These are phyloP conservation scores for Murina feae DNA, from an alignment of 2,113 vertebrate genomes.

Conservation along the genomic window DNA sequence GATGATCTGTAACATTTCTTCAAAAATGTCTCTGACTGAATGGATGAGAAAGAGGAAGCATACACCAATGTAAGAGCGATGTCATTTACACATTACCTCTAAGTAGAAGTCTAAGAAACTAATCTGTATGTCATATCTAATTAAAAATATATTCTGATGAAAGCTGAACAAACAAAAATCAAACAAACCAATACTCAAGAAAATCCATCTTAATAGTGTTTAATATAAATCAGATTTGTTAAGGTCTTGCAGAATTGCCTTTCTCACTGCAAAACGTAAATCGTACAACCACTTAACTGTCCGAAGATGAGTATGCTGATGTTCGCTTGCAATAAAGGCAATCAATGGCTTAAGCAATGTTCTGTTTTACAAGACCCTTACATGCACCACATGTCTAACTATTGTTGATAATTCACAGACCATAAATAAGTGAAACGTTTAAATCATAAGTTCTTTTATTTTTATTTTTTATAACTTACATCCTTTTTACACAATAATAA, in stretches of 20 bases:
- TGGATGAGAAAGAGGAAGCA: neutral
- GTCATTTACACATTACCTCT: neutral
- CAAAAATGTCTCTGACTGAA: neutral
- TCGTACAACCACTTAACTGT: neutral
- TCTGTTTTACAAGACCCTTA: neutral
- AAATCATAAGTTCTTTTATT: neutral
- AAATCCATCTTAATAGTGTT: neutral
- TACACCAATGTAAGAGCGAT: neutral
- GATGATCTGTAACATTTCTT: neutral
- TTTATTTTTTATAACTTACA: neutral
- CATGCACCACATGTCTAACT: neutral
- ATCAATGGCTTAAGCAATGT: neutral
- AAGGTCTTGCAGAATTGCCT: neutral
- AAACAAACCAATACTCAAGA: neutral
- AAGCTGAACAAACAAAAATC: neutral
- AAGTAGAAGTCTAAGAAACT: neutral
- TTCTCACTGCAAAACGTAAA: neutral
- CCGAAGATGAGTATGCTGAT: neutral
- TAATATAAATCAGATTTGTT: neutral
- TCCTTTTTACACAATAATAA: neutral
- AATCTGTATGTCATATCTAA: neutral
- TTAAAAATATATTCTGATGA: neutral
- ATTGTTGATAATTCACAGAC: neutral
- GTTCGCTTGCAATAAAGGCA: neutral
- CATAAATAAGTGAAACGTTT: neutral